Conservation (phyloP, 1,140 invertebrate genomes). For the Drosophila nigrodunni region DNA sequence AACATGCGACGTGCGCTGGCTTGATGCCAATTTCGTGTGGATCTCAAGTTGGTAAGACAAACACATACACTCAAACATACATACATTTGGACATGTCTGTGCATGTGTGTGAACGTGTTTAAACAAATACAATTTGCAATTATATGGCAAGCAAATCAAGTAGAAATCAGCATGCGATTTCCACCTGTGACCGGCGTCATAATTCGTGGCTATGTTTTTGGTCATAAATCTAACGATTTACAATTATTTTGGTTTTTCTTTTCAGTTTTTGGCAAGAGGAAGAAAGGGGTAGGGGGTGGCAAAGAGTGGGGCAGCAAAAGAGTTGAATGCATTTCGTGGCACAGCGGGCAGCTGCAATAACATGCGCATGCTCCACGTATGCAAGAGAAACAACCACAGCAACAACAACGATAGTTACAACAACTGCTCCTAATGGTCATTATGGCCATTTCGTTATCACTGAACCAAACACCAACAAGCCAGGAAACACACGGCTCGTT, state of each 20-base stretch:
- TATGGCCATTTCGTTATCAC: conserved; percentile 80
- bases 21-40: conserved; percentile 65
- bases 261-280: conserved; percentile 10
- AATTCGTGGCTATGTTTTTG: conserved; percentile 79
- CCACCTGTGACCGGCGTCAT: conserved; percentile 81
- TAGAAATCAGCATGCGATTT: conserved; percentile 81
- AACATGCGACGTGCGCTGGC: conserved; percentile 66
- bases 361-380: conserved; percentile 54
- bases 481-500: conserved; percentile 50
- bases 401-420: conserved; percentile 16
- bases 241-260: conserved; percentile 67
- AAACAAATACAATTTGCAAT: conserved; percentile 82
- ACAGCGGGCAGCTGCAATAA: conserved; percentile 69
- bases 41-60: conserved; percentile 27
- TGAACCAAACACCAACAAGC: conserved; percentile 32
- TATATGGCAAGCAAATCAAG: conserved; percentile 82
- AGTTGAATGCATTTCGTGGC: conserved; percentile 74
- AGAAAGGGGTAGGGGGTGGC: not conserved
- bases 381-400: conserved; percentile 32
- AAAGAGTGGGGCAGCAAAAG: conserved; percentile 38
- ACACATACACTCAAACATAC: not conserved
- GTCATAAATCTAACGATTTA: conserved; percentile 82
- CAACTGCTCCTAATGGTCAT: conserved; percentile 77
- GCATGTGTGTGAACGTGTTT: conserved; percentile 66
- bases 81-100: not conserved